These are phyloP conservation scores for Eretmocerus hayati DNA, from an alignment of 2,888 invertebrate genomes.

Conservation along the genomic window DNA sequence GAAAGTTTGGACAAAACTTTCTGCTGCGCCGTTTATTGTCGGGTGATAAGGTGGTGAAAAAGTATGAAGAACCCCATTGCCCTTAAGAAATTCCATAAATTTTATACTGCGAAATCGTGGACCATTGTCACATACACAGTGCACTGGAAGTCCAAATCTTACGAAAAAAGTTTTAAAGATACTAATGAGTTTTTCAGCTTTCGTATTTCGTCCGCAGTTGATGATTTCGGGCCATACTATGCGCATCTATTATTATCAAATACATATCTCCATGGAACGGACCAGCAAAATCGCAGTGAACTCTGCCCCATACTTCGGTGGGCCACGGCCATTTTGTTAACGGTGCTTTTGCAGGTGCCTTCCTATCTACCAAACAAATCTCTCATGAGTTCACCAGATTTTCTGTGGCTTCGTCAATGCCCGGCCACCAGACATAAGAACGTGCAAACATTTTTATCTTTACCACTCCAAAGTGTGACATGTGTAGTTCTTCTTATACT, in stretches of 20 bases:
- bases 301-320: conserved; percentile 19
- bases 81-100: conserved; percentile 18
- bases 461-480: conserved; percentile 22
- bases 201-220: conserved; percentile 18
- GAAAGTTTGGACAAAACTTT: conserved; percentile 23
- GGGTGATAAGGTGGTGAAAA: conserved; percentile 22
- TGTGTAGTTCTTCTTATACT: conserved; percentile 18
- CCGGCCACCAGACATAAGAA: conserved; percentile 23
- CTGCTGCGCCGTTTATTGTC: conserved; percentile 18
- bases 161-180: conserved; percentile 18
- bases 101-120: conserved; percentile 20
- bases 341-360: conserved; percentile 18
- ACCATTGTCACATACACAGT: conserved; percentile 23
- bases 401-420: conserved; percentile 21
- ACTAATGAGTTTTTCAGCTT: conserved; percentile 16
- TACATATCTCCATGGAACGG: conserved; percentile 24
- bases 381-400: conserved; percentile 14
- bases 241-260: conserved; percentile 27
- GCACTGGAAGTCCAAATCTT: conserved; percentile 19
- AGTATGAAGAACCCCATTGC: conserved; percentile 23
- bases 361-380: conserved; percentile 16
- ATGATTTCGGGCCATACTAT: conserved; percentile 26
- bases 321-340: conserved; percentile 21
- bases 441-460: conserved; percentile 24
- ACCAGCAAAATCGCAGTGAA: conserved; percentile 26